Conservation (phyloP, 2,888 invertebrate genomes). For the Drosophila hamatofila region DNA sequence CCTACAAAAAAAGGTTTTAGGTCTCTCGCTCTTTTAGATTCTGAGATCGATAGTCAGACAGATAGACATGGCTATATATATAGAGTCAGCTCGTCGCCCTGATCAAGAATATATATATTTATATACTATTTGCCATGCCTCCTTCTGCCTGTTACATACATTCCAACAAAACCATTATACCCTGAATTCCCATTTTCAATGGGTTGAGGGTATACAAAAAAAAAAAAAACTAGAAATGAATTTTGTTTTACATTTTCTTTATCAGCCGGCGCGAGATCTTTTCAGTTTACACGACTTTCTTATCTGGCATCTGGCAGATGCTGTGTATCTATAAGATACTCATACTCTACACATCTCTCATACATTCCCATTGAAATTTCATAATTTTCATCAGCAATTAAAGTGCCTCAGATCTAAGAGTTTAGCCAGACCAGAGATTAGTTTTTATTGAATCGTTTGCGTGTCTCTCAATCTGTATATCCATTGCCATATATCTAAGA, state of each 20-base stretch:
- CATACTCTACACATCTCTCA: not conserved
- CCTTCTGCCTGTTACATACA: no score
- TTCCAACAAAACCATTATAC: no score
- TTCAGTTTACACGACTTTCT: conserved; percentile 33
- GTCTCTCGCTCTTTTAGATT: no score
- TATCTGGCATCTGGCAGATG: conserved; percentile 58
- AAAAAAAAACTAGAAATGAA: conserved; percentile 33
- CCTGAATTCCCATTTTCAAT: no score
- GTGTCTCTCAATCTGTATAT: conserved; percentile 32
- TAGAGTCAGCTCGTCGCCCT: no score
- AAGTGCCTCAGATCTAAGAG: conserved; percentile 25
- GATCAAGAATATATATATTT: no score
- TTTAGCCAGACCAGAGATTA: conserved; percentile 34
- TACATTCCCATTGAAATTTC: conserved; percentile 45
- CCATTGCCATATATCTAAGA: conserved; percentile 16
- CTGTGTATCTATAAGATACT: conserved; percentile 22
- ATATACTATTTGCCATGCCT: no score
- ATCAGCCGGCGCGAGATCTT: conserved; percentile 47
- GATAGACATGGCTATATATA: no score
- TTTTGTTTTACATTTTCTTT: conserved; percentile 30
- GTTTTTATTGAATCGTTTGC: conserved; percentile 42
- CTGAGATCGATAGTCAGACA: no score
- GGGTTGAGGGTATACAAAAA: no score
- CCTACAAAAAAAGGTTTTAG: no score
- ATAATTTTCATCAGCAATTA: conserved; percentile 58